Base-by-base conservation (phyloP, 2,888 invertebrate species). In the Nasonia oneida region DNA sequence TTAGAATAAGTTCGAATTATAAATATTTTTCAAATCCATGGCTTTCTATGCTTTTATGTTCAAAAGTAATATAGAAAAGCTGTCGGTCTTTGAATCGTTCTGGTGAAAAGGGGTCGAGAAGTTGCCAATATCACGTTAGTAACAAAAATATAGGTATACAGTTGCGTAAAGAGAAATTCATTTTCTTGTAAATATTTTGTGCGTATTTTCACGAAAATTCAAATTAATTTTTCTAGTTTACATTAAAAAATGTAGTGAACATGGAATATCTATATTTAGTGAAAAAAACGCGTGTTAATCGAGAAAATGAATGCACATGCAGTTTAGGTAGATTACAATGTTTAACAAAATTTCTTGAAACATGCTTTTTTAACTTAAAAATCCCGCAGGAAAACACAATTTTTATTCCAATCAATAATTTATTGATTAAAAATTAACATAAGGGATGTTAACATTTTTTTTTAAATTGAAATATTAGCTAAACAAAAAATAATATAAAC, bases 401-500 rank as follows among this genome's bases (percentile, higher is more conserved):
- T 67, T 33, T 33, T 14, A 12, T 67, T 67, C 3, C 14, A 33
- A 29, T 67, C 2, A 33, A 33, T 14, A 67, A 67, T 33, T 29
- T 67, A 64, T 64, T 64, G 4, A 29, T 64, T 1, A 23, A 23
- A 29, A 64, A 64, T 64, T 64, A 2, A n/a, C 5, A n/a, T 29
- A 64, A 64, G 18, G 14, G 14, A 23, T 67, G 3, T 67, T 15
- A 29, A 33, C 1, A 64, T n/a, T 12, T 33, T 29, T 29, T 67
- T 29, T 3, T 6, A 33, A 12, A 12, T 57, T 3, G 1, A 67
- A 67, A 29, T 29, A 29, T 33, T 33, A 14, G 12, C 29, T 67
- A 29, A 67, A 67, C 6, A 73, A 73, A 73, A 23, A 73, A 12
- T 73, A 73, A 73, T 73, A 73, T 47, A 73, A 39, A 47, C 14